These are phyloP conservation scores for Heliconius hortense DNA, from an alignment of 2,888 invertebrate species.

Conservation along the genomic window DNA sequence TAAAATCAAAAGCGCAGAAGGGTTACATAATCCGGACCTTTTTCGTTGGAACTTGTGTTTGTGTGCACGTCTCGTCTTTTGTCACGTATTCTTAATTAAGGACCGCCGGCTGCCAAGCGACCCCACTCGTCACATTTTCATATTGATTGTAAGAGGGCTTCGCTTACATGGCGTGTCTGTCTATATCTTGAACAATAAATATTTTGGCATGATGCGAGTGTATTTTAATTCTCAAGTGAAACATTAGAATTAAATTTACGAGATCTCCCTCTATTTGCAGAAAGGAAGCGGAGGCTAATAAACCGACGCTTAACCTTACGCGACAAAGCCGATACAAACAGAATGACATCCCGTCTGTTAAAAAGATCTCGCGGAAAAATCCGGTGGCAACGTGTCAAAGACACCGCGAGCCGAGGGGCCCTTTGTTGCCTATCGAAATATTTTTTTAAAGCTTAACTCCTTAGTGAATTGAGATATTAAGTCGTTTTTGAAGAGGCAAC, in stretches of 20 bases:
- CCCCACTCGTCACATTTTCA: slow-evolving; percentile 75
- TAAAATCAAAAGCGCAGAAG: slow-evolving; percentile 82
- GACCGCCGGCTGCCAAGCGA: slow-evolving; percentile 69
- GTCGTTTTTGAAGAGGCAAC: slow-evolving; percentile 84
- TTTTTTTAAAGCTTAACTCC: slow-evolving; percentile 81
- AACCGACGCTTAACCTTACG: slow-evolving; percentile 79
- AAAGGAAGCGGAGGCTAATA: slow-evolving; percentile 79
- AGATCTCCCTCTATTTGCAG: slow-evolving; percentile 71
- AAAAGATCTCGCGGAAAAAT: slow-evolving; percentile 79
- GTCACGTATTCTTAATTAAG: slow-evolving; percentile 83
- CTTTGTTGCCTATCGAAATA: slow-evolving; percentile 80
- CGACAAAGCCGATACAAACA: slow-evolving; percentile 81
- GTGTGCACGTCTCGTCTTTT: slow-evolving; percentile 81
- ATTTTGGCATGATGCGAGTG: slow-evolving; percentile 42
- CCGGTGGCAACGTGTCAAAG: slow-evolving; percentile 80
- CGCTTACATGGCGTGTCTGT: slow-evolving; percentile 52
- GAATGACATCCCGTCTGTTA: slow-evolving; percentile 77
- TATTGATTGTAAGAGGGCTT: slow-evolving; percentile 72
- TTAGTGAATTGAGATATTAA: slow-evolving; percentile 83
- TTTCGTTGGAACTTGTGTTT: slow-evolving; percentile 74
- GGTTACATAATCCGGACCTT: slow-evolving; percentile 81
- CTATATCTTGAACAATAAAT: slow-evolving; percentile 57
- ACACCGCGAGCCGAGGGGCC: slow-evolving; percentile 77
- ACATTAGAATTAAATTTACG: slow-evolving; percentile 63
- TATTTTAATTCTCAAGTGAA: slow-evolving; percentile 39